These are phyloP conservation scores for Elachura formosa DNA, from an alignment of 2,113 vertebrate species.

Conservation along the genomic window DNA sequence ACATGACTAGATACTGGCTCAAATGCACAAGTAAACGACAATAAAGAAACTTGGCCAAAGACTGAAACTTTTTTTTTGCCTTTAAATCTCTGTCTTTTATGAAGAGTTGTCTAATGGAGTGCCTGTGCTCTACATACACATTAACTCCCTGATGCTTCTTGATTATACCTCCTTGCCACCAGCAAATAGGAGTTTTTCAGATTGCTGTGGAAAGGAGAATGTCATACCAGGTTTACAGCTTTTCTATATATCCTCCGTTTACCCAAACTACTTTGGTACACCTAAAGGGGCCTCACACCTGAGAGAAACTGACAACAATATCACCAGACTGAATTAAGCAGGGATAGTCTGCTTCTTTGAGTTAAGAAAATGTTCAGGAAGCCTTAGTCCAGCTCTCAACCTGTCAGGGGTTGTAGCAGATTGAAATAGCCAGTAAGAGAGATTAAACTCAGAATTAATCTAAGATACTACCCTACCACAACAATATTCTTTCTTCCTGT, in stretches of 20 bases:
- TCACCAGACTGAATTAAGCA: neutral
- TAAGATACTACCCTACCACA: neutral
- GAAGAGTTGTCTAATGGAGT: neutral
- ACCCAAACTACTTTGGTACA: neutral
- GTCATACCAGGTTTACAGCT: neutral
- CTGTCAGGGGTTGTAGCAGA: neutral
- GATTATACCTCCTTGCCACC: neutral
- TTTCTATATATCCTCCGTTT: neutral
- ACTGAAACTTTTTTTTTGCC: neutral
- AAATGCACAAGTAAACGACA: neutral
- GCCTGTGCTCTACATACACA: neutral
- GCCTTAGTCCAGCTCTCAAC: neutral
- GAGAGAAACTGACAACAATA: neutral
- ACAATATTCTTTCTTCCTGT: neutral
- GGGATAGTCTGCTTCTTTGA: neutral
- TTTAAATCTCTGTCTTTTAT: neutral
- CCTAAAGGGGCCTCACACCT: neutral
- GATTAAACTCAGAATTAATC: neutral
- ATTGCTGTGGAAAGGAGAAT: neutral
- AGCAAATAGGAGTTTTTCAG: neutral
- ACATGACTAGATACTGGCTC: neutral
- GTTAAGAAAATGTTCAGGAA: neutral
- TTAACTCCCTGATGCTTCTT: neutral
- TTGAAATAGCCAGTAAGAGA: neutral
- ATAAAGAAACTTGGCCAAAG: neutral